Base-by-base conservation (phyloP, 2,888 invertebrate species). In the Salticus scenicus region DNA sequence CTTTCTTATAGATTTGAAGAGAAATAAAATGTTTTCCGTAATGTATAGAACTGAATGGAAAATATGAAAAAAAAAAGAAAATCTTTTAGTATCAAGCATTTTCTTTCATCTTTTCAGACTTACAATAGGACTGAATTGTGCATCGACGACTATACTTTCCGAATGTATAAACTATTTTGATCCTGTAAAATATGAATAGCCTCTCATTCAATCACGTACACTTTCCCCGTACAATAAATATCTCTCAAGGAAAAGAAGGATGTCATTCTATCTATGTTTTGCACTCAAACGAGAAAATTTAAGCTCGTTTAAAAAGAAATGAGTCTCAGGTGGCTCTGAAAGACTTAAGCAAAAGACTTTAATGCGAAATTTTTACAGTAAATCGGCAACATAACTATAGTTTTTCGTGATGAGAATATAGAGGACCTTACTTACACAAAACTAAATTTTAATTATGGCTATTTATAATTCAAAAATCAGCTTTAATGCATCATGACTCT, bases 221-320 rank as follows among this genome's bases (percentile, higher is more conserved):
- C 42, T 47, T 47, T 47, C 42, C 17, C 42, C 42, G 2, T 47
- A 17, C 17, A 47, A 47, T 47, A 47, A 47, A 47, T 47, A 47
- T 47, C 42, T 47, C 17, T 47, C 10, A 17, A 47, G 42, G 17
- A 17, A 37, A 37, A 47, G 4, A 37, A 4, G 37, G 10, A 10
- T 47, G 42, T 47, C 42, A 47, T 47, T 47, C 17, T 47, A 47
- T 47, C 42, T 14, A 2, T 17, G 42, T 47, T 47, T 47, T 47
- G 17, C 42, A 47, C 2, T 47, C 17, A 47, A 47, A 47, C 42
- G 42, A 47, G 42, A 2, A 47, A 17, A 47, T 47, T 17, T 47
- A 47, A 47, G 42, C 42, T 47, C 42, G 42, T 47, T 47, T 47
- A 47, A 47, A 47, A 47, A 47, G 42, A 17, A 47, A 47, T 47